Base-by-base conservation (phyloP, 1,140 invertebrate species). In the Lepidostoma basale region DNA sequence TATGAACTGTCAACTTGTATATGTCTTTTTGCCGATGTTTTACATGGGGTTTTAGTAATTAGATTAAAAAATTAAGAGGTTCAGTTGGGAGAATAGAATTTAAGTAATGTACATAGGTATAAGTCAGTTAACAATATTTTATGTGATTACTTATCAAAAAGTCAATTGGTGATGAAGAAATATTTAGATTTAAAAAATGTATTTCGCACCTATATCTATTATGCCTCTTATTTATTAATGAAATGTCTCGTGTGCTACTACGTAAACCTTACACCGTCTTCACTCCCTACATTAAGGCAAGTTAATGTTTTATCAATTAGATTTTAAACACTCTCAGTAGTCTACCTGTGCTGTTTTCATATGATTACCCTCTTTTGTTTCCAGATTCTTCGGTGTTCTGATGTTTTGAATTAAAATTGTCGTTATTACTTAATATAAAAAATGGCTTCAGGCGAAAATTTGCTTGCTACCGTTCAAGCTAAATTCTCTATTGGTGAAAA, bases 401-500 rank as follows among this genome's bases (percentile, higher is more conserved):
- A 33, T 33, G 5, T 33, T 33, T 33, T 33, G 5, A 6, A 33
- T 33, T 33, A 33, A 33, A 33, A 6, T 33, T 33, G 12, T 33
- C 30, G 12, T 6, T 33, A 33, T 6, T 33, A 33, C 30, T 33
- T 33, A 5, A 33, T 12, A 33, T 6, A 12, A 33, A 60, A 67
- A 18, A 67, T 67, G 64, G 23, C 8, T 58, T 59, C 28, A 0
- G 33, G 33, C 4, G 54, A 67, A 14, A 67, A 16, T 59, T 59
- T 67, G 25, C 22, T 67, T 12, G n/a, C 54, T 10, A 47, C 36
- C 3, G 54, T 67, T 30, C 64, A 59, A 59, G 62, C 86, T 40
- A 88, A 89, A 77, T 88, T 89, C 62, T 81, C 84, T 23, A 81
- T 82, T 4, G 88, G 86, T 58, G 88, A 89, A 75, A 82, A 77